These are phyloP conservation scores for Oceanites oceanicus DNA, from an alignment of 2,113 vertebrate genomes.

Conservation along the genomic window DNA sequence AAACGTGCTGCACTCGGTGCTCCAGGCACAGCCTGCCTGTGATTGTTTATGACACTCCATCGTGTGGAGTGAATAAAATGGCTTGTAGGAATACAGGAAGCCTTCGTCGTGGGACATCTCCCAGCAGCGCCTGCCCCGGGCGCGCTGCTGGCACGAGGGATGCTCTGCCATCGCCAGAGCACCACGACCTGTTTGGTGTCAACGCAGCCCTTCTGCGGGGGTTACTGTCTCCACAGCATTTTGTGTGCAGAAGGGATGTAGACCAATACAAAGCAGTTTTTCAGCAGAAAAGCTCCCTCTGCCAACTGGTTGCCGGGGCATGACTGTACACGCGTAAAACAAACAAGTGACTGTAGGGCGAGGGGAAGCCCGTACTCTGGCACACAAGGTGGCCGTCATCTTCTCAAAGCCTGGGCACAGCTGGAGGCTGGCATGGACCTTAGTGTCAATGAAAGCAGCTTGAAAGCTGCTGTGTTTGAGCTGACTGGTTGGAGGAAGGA, in stretches of 20 bases:
- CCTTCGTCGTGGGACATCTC: not conserved
- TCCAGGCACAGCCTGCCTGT: not conserved
- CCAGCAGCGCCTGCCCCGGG: not conserved
- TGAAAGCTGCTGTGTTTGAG: not conserved
- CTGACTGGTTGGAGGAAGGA: not conserved
- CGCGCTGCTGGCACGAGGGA: fast-evolving
- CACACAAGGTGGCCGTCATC: not conserved
- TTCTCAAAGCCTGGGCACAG: not conserved
- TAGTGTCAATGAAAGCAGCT: not conserved
- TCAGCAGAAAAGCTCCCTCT: not conserved
- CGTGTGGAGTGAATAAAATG: not conserved
- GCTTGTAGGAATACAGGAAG: not conserved
- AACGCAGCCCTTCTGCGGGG: not conserved
- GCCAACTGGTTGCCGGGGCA: not conserved
- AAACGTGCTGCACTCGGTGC: fast-evolving
- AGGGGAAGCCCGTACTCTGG: not conserved
- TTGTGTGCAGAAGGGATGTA: not conserved
- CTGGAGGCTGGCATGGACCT: not conserved
- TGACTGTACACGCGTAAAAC: not conserved
- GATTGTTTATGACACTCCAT: not conserved
- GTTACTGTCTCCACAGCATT: not conserved
- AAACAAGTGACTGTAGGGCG: not conserved
- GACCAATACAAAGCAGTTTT: not conserved
- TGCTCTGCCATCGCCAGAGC: fast-evolving
- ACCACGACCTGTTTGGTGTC: fast-evolving